Base-by-base conservation (phyloP, 2,888 invertebrate genomes). In the Candidula unifasciata region DNA sequence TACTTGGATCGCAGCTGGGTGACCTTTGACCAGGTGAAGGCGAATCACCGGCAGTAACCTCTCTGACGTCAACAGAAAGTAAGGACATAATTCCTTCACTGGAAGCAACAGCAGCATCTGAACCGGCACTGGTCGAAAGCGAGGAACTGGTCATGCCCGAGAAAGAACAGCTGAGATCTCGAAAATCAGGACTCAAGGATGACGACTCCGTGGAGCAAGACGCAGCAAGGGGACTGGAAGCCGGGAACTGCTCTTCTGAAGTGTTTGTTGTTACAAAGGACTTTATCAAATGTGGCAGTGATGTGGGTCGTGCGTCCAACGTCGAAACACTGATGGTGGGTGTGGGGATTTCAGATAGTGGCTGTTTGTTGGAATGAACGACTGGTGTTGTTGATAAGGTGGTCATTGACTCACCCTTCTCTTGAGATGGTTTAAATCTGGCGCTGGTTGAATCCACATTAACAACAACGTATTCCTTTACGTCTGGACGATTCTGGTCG, bases 1-100 rank as follows among this genome's bases (percentile, higher is more conserved):
- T 81, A 81, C 81, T 81, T 52, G 81, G 57, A 27, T 24, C 3
- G 24, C 8, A 35, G 27, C 33, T 71, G 24, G 81, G 81, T 3
- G 81, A 81, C 27, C 27, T 44, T 3, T 24, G 73, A 2, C 35
- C 35, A 21, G 57, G 81, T 35, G 57, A 71, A 5, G 71, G 60
- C 24, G 57, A 71, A 73, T 81, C 81, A 35, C n/a, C 60, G 0
- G 18, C 13, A 1, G 16, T 16, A n/a, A 21, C n/a, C 3, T 33
- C 18, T 3, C n/a, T 21, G 8, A 54, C 54, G 1, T 71, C 81
- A 1, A 81, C 73, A 6, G 81, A 35, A 2, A 73, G 60, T 33
- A 18, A 27, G 0, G 68, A 18, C n/a, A 54, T 24, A 24, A 44
- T 27, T 30, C 64, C 64, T n/a, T 64, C 27, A 30, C 54, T 33